Conservation (phyloP, 2,888 invertebrate species). For the Trisateles emortualis region DNA sequence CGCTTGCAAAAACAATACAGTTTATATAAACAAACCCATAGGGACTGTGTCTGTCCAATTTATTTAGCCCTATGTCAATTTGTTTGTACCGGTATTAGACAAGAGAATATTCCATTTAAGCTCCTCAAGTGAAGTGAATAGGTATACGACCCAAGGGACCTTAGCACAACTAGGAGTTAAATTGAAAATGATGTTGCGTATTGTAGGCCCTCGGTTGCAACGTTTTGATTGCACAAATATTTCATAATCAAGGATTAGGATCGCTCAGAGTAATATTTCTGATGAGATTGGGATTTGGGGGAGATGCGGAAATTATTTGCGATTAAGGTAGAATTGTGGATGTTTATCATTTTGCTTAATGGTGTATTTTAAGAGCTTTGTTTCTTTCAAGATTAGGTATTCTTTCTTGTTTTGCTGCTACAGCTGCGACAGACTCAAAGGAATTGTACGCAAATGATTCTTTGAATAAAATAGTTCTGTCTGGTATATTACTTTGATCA, state of each 20-base stretch:
- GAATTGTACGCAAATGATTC: no score
- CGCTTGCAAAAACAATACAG: constrained; percentile 26
- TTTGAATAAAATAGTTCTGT: no score
- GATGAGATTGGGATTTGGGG: constrained; percentile 29
- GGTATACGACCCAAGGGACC: constrained; percentile 53
- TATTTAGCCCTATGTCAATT: constrained; percentile 52
- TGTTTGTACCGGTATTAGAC: constrained; percentile 52
- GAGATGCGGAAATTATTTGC: constrained; percentile 23
- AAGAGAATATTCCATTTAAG: constrained; percentile 52
- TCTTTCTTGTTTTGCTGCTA: background rate
- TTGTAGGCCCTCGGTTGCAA: constrained; percentile 32
- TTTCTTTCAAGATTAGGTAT: background rate
- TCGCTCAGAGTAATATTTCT: constrained; percentile 27
- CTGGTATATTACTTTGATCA: no score
- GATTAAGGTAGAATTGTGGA: constrained; percentile 5
- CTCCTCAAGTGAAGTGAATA: constrained; percentile 49
- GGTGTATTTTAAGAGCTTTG: constrained; percentile 16
- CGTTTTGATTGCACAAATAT: constrained; percentile 42
- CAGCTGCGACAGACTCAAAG: no score
- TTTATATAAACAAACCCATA: constrained; percentile 40
- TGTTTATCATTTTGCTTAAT: constrained; percentile 27
- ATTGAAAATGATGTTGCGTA: constrained; percentile 71
- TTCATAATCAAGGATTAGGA: constrained; percentile 30
- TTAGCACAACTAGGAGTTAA: constrained; percentile 67
- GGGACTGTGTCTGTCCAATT: constrained; percentile 47